Evolutionary conservation across 2,888 invertebrate species (phyloP).

Genomic region (Seira sanloemensis): DNA sequence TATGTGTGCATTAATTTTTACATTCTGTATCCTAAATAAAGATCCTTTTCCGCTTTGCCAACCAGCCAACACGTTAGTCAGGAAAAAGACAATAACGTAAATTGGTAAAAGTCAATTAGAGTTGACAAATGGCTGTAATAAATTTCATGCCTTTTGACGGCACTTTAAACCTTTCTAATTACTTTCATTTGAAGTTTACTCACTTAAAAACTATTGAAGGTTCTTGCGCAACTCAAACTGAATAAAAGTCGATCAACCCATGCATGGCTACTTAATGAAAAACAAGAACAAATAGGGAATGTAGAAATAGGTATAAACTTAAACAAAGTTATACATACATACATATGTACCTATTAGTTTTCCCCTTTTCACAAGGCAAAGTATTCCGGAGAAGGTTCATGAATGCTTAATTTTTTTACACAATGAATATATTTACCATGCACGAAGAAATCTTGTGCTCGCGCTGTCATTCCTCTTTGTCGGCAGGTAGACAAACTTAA

Average conservation of each 20-base stretch:
- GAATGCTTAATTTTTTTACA: neutral
- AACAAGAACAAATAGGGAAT: too few relatives aligned
- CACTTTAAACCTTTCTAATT: neutral
- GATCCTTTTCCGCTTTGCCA: too few relatives aligned
- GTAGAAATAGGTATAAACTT: too few relatives aligned
- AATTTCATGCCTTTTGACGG: slow-evolving; percentile 35
- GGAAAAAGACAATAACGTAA: neutral
- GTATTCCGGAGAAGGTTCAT: neutral
- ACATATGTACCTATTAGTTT: too few relatives aligned
- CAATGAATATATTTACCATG: neutral
- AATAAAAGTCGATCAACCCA: neutral
- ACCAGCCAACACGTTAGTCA: too few relatives aligned
- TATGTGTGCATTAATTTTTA: too few relatives aligned
- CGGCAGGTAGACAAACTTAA: too few relatives aligned
- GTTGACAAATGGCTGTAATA: slow-evolving; percentile 69
- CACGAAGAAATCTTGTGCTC: slow-evolving; percentile 4
- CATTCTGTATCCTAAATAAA: too few relatives aligned
- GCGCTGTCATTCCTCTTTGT: neutral
- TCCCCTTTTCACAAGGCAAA: too few relatives aligned
- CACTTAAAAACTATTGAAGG: neutral
- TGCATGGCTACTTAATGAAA: neutral
- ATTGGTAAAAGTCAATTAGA: slow-evolving; percentile 56
- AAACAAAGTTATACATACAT: too few relatives aligned
- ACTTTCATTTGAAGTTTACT: neutral
- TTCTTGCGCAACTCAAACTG: neutral